Evolutionary conservation across 2,888 invertebrate genomes (phyloP), one percentile per base, ranked within the genome.

Genomic region (Ectemnius cavifrons): DNA sequence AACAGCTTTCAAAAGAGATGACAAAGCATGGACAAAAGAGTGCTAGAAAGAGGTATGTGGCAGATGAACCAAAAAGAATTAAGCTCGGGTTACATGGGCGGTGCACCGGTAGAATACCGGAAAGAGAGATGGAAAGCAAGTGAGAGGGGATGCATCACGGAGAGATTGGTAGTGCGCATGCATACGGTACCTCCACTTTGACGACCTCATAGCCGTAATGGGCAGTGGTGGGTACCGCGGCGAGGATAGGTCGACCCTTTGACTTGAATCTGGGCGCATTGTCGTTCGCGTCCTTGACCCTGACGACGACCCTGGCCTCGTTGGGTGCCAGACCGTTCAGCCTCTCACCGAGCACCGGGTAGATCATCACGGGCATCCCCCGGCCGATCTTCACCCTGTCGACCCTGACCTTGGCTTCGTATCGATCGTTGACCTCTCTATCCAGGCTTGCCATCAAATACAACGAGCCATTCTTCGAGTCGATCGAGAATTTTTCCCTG

Each of bases 131-230:
- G 23, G 2, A 23, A 37, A 37, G 37, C 8, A 11, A 11, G 8
- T 1, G 37, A 37, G 37, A 37, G 37, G 37, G 37, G 37, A 37
- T 37, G 37, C 37, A 37, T 37, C 37, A 6, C 37, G 11, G 5
- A 6, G 37, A 37, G 37, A 37, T 37, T 37, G 37, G 37, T 11
- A 37, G 37, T 37, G 37, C 37, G 37, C 28, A 23, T 64, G 61
- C 62, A 46, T 45, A 82, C 87, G 85, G 89, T n/a, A 95, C 96
- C 92, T 94, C 93, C 18, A 97, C 93, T 86, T 94, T 94, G 61
- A 96, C 93, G 67, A 97, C 95, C 88, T 96, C 95, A 88, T 96
- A 95, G 0, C 97, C 97, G 89, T 96, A 97, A 73, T 94, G 94
- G 6, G 96, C 96, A 37, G 95, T 94, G 0, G 96, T 94, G 0